Base-by-base conservation (phyloP, 2,888 invertebrate genomes). In the Hypsopygia costalis region DNA sequence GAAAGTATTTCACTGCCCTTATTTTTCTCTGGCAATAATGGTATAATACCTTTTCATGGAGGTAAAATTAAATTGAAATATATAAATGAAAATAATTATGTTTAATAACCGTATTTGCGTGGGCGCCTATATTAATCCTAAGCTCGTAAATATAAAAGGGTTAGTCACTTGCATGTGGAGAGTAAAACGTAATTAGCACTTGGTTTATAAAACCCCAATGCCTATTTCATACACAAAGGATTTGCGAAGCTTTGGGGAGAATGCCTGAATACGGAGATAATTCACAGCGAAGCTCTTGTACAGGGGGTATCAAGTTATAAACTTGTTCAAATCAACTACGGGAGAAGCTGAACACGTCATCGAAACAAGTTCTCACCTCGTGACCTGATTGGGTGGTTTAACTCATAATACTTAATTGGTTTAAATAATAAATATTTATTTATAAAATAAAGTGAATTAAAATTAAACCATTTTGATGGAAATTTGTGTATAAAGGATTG, bases 311-410 rank as follows among this genome's bases (percentile, higher is more conserved):
- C 52, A 48, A 47, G 46, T 49, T 60, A 22, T 34, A 6, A 27
- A 25, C 31, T 38, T 27, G 7, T 32, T 27, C 9, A 16, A 25
- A 39, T n/a, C 48, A 58, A 58, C 52, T 55, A 56, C 49, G 57
- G 55, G 70, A 80, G 79, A 78, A 58, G 56, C 66, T 62, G 62
- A 64, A 57, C 62, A 62, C 70, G 55, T 55, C 51, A 61, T 59
- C 61, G 67, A 79, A 75, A 72, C 61, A 47, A 44, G 52, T 58
- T 80, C 86, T 85, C 86, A 86, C 85, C 85, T 86, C 66, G 36
- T 53, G 12, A 41, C 48, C 43, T 40, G 45, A 48, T 66, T 68
- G 57, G 62, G 63, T 55, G 38, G 49, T 46, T 48, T 44, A 53
- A 69, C 58, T 65, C 55, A 60, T 69, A 76, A 69, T 41, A 66